phyloP scores from a whole-genome alignment of 2,888 invertebrate species.

The Plebejus anna region DNA sequence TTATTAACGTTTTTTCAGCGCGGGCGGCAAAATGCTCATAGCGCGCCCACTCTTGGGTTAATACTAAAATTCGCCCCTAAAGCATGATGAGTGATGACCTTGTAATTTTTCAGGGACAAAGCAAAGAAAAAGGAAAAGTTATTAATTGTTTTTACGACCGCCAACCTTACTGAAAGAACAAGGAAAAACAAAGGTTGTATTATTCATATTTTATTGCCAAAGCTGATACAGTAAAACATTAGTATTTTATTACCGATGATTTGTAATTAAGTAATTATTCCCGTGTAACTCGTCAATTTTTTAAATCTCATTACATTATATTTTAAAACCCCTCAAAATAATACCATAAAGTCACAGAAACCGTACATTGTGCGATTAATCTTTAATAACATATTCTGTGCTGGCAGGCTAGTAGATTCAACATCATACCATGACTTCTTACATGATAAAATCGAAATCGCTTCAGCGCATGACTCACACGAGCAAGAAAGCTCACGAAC shows the following conservation, averaged over 20 bases:
- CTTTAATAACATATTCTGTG: no score
- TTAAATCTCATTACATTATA: no score
- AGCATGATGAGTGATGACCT: background rate
- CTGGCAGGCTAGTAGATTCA: no score
- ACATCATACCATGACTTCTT: no score
- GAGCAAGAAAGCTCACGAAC: constrained; percentile 46
- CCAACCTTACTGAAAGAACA: background rate
- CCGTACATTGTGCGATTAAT: no score
- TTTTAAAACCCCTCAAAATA: no score
- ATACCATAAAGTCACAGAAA: no score
- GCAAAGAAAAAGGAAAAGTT: background rate
- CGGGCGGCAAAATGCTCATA: no score
- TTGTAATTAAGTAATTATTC: background rate
- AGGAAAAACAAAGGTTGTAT: background rate
- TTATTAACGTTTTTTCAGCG: no score
- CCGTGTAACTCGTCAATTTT: background rate
- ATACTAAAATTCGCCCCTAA: background rate
- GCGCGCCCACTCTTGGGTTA: no score
- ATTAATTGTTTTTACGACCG: background rate
- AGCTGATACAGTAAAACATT: background rate
- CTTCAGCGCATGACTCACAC: constrained; percentile 34
- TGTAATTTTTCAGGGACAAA: background rate
- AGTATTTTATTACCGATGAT: background rate
- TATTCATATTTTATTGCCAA: background rate
- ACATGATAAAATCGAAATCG: background rate